Evolutionary conservation across 1,140 invertebrate species (phyloP).

Genomic region (Drosophila grimshawi): DNA sequence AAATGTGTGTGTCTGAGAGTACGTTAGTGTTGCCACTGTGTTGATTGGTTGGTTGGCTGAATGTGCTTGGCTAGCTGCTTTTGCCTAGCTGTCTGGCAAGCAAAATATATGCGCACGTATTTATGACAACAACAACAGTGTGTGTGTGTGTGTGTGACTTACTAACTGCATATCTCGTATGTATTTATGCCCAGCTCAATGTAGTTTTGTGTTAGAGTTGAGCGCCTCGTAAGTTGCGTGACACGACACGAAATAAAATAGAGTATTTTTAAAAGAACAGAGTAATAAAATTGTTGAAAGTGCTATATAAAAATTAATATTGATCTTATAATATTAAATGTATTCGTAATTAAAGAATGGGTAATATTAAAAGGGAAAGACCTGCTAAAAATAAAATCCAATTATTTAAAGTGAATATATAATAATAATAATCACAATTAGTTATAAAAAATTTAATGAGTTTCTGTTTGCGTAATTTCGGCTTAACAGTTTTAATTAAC

Average conservation of each 20-base stretch:
- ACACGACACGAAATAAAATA: not conserved
- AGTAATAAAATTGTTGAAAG: no score
- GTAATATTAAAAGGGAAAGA: no score
- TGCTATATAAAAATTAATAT: no score
- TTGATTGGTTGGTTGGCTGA: no score
- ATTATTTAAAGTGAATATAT: no score
- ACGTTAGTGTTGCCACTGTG: constrained; percentile 37
- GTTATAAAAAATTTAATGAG: no score
- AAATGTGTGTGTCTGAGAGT: constrained; percentile 15
- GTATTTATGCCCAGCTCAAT: constrained; percentile 5
- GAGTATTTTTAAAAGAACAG: not conserved
- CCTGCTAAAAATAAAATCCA: no score
- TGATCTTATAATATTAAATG: no score
- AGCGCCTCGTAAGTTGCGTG: not conserved
- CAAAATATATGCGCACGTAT: constrained; percentile 51
- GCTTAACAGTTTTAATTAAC: no score
- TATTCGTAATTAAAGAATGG: no score
- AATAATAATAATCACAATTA: no score
- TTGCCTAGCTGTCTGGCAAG: constrained; percentile 55
- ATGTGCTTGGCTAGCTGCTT: constrained; percentile 38
- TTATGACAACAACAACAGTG: constrained; percentile 54
- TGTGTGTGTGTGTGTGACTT: constrained; percentile 24
- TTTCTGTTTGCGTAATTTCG: no score
- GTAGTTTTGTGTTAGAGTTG: constrained; percentile 24
- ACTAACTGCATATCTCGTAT: constrained; percentile 56